Conservation (phyloP, 2,113 vertebrate species). For the Bostrychus sinensis region DNA sequence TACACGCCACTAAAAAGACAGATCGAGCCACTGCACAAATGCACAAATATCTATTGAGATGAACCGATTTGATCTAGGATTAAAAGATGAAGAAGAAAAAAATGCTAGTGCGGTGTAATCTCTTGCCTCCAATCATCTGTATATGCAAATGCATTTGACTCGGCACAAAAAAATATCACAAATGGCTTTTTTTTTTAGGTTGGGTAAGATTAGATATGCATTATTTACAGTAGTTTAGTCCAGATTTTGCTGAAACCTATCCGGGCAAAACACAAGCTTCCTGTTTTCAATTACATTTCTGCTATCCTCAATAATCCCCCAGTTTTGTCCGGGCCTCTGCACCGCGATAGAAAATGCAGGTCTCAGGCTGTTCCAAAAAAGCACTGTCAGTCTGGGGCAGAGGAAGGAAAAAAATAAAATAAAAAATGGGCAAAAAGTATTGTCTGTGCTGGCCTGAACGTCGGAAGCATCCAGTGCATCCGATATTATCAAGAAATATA, state of each 20-base stretch:
- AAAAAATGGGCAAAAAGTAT: no score
- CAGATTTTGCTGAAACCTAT: conserved; percentile 45
- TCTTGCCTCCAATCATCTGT: background rate
- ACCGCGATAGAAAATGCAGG: background rate
- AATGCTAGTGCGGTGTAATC: conserved; percentile 27
- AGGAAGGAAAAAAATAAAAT: background rate
- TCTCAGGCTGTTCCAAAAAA: background rate
- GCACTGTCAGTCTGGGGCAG: background rate
- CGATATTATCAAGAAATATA: no score
- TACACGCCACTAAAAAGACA: conserved; percentile 16
- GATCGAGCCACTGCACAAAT: conserved; percentile 8
- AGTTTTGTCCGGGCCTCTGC: background rate
- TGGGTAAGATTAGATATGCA: conserved; percentile 42
- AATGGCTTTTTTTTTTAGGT: background rate
- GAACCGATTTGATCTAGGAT: conserved; percentile 53
- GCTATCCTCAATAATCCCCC: conserved; percentile 35
- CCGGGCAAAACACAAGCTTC: conserved; percentile 36
- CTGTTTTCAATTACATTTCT: conserved; percentile 54
- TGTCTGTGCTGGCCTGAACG: no score
- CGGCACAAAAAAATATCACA: background rate
- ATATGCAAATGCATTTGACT: conserved; percentile 15
- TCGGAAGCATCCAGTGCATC: no score
- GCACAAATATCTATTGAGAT: conserved; percentile 19
- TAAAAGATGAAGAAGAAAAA: conserved; percentile 40
- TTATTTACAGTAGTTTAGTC: conserved; percentile 50